Evolutionary conservation across 2,113 vertebrate genomes (phyloP), one percentile per base, ranked within the genome.

Genomic region (Cichladusa arquata): DNA sequence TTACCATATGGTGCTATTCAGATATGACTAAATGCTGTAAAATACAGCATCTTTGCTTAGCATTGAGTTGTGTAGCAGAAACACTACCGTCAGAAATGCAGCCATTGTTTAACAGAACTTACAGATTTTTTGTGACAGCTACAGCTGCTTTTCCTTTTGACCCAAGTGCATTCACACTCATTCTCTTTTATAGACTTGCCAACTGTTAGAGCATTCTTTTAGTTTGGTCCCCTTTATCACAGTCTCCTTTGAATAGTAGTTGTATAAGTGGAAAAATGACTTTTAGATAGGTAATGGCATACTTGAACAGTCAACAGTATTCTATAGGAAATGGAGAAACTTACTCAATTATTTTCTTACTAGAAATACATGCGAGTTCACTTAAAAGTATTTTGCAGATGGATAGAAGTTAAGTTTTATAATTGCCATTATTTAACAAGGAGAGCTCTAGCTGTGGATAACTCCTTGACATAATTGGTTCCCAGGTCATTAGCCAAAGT

Each of bases 91-190:
- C 60, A 89, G 83, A 94, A 93, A 66, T 70, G 34, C 54, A 86
- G 24, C 62, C 47, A 28, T 73, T 90, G 67, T 90, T 88, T 88
- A 93, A 58, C 78, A 90, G 74, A 94, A 61, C 24, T 70, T 85
- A 54, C 5, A 86, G n/a, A 62, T 77, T 77, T 65, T 88, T 81
- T 84, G 84, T 64, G 66, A 72, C 74, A 93, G 12, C 62, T 91
- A 47, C 34, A 87, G 54, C 70, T 91, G 58, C 78, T 92, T 94
- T 93, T 94, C 50, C 45, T 73, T 88, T 86, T 92, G 81, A 73
- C 42, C 50, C 38, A 80, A 82, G 66, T 4, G 1, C 47, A 45
- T 92, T 93, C 74, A 80, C 15, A 38, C 44, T 76, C 54, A 19
- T 88, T 93, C 74, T 76, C 36, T 95, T 7, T 92, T 87, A 79